Conservation (phyloP, 2,113 vertebrate species). For the Dromiciops gliroides region DNA sequence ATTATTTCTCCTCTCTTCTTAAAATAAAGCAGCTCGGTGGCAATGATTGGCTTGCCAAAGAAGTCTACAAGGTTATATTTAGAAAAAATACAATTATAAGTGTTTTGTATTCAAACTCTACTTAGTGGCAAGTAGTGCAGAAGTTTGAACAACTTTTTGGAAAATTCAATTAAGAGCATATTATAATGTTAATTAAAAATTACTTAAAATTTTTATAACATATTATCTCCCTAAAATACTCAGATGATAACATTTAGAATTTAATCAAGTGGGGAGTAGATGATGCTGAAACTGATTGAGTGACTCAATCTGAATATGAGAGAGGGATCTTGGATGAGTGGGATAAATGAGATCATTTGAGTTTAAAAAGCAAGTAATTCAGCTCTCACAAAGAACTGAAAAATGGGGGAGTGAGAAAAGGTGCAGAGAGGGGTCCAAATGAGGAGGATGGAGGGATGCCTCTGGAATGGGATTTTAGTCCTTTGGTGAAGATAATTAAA, state of each 20-base stretch:
- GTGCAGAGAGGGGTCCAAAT: conserved; percentile 43
- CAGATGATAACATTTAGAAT: conserved; percentile 69
- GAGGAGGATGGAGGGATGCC: conserved; percentile 39
- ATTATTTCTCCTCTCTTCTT: conserved; percentile 31
- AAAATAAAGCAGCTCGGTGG: conserved; percentile 37
- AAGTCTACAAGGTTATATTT: conserved; percentile 32
- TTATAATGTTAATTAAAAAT: conserved; percentile 68
- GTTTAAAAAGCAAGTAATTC: conserved; percentile 57
- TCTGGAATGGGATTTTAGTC: conserved; percentile 43
- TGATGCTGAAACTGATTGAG: conserved; percentile 63
- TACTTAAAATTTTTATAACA: conserved; percentile 68
- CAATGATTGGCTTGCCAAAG: neutral
- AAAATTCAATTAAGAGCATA: conserved; percentile 67
- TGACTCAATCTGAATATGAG: conserved; percentile 53
- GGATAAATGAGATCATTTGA: conserved; percentile 52
- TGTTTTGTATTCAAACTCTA: conserved; percentile 46
- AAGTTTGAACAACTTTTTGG: conserved; percentile 64
- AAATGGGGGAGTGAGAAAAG: conserved; percentile 42
- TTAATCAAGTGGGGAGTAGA: conserved; percentile 57
- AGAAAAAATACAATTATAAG: neutral
- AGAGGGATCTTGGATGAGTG: conserved; percentile 57
- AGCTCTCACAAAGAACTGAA: conserved; percentile 41
- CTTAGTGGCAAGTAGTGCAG: conserved; percentile 35
- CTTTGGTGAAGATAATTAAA: conserved; percentile 14
- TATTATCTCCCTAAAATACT: conserved; percentile 68